phyloP scores from a whole-genome alignment of 1,140 invertebrate genomes.

The Gonioctena quinquepunctata region DNA sequence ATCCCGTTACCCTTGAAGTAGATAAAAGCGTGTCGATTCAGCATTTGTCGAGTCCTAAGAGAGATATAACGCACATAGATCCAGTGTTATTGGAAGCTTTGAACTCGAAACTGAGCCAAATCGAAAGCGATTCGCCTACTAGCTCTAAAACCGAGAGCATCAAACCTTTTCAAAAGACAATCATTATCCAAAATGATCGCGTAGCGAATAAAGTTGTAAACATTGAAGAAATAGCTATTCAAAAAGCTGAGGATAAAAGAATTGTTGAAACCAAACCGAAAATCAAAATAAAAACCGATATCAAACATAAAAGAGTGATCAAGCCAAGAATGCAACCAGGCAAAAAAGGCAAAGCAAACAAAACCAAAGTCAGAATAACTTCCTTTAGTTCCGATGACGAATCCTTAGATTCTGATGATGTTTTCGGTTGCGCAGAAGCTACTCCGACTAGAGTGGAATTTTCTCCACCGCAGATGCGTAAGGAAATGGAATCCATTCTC shows the following conservation, averaged over 20 bases:
- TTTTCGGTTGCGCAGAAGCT: slow-evolving; percentile 71
- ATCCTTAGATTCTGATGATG: slow-evolving; percentile 72
- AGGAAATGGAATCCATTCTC: slow-evolving; percentile 71
- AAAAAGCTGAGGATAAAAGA: slow-evolving; percentile 31
- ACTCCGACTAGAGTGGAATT: slow-evolving; percentile 69
- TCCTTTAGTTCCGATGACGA: slow-evolving; percentile 74
- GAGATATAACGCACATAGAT: slow-evolving; percentile 70
- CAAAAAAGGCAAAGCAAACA: slow-evolving; percentile 61
- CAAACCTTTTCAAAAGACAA: slow-evolving; percentile 61
- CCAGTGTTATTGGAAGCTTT: slow-evolving; percentile 67
- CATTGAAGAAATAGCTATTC: slow-evolving; percentile 25
- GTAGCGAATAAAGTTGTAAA: slow-evolving; percentile 47
- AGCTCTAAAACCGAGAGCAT: slow-evolving; percentile 70
- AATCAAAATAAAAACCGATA: slow-evolving; percentile 57
- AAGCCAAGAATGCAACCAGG: slow-evolving; percentile 62
- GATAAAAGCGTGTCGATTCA: slow-evolving; percentile 67
- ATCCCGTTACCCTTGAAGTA: slow-evolving; percentile 69
- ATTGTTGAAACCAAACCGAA: slow-evolving; percentile 41
- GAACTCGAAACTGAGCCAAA: slow-evolving; percentile 72
- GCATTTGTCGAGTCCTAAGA: slow-evolving; percentile 66
- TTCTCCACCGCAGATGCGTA: slow-evolving; percentile 70
- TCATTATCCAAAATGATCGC: slow-evolving; percentile 54
- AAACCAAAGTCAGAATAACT: slow-evolving; percentile 69
- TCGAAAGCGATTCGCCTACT: slow-evolving; percentile 71
- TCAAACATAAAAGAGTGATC: slow-evolving; percentile 60